These are phyloP conservation scores for Venustoraphidia nigricollis DNA, from an alignment of 2,888 invertebrate species.

Conservation along the genomic window DNA sequence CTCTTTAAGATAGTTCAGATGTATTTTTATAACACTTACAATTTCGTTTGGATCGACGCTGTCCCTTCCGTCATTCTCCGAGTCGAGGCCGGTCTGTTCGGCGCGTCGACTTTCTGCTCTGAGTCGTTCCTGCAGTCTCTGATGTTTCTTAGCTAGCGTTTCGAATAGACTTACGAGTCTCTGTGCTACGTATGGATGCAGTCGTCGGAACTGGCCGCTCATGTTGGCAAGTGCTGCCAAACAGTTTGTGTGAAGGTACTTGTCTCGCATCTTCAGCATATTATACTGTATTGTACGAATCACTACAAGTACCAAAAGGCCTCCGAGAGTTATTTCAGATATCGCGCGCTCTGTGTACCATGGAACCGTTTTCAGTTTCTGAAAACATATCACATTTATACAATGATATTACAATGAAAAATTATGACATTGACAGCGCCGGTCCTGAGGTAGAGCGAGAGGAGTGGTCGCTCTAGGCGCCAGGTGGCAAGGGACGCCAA, in stretches of 20 bases:
- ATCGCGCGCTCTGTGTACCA: constrained; percentile 93
- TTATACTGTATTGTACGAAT: constrained; percentile 94
- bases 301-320: constrained; percentile 86
- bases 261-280: constrained; percentile 89
- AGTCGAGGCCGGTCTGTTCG: constrained; percentile 10
- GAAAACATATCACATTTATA: constrained; percentile 17
- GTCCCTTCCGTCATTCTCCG: constrained; percentile 7
- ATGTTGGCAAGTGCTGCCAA: constrained; percentile 96
- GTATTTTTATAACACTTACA: no score
- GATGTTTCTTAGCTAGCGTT: constrained; percentile 76
- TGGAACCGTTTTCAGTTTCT: constrained; percentile 73
- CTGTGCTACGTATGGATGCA: constrained; percentile 94
- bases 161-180: constrained; percentile 83
- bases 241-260: constrained; percentile 97
- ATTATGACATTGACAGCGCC: no score
- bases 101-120: constrained; percentile 24
- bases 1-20: no score
- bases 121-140: constrained; percentile 44
- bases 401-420: no score
- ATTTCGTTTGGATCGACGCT: no score
- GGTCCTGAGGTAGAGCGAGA: no score
- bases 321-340: constrained; percentile 86
- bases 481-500: no score
- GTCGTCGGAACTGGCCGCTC: constrained; percentile 81
- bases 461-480: no score